Evolutionary conservation across 1,140 invertebrate genomes (phyloP), one percentile per base, ranked within the genome.

Genomic region (Hycleus phaleratus): DNA sequence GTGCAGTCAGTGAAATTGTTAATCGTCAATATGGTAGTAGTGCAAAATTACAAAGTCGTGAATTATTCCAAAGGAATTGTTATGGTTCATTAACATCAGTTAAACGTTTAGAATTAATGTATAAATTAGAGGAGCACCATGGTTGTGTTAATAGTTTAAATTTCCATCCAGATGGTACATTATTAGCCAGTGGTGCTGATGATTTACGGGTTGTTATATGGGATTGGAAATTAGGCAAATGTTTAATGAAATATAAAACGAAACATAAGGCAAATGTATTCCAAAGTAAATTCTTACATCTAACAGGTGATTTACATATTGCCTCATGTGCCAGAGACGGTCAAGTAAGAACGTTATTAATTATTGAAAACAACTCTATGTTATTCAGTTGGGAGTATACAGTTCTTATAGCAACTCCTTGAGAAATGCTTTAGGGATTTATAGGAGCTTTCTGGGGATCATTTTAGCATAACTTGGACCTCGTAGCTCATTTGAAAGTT

Each of bases 61-160:
- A 80, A 40, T 71, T 81, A 42, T 91, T 92, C 71, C 78, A 83
- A 50, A 77, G 81, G 46, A 79, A 82, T 39, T 91, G 86, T 73
- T 91, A 91, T 69, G 87, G 86, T 6, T 93, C 91, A 18, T 76
- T 93, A 25, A 83, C 90, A 68, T 83, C 84, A 62, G 88, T 93
- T 5, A 84, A 95, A 73, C 82, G 89, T 59, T 75, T 97, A 66
- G 82, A 93, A 69, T 76, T 93, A 32, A 82, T 87, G 73, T 82
- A 86, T 62, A 85, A 86, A 70, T 76, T 97, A 66, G 82, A 86
- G 38, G 82, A 83, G 60, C 93, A 97, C 76, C 76, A 78, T 67
- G 93, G 93, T 43, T 96, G 94, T 79, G 93, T 97, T 7, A 97
- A 97, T 79, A 85, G 89, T 45, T 79, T 97, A 40, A 87, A 91